These are phyloP conservation scores for Mobula hypostoma DNA, from an alignment of 2,113 vertebrate genomes.

Conservation along the genomic window DNA sequence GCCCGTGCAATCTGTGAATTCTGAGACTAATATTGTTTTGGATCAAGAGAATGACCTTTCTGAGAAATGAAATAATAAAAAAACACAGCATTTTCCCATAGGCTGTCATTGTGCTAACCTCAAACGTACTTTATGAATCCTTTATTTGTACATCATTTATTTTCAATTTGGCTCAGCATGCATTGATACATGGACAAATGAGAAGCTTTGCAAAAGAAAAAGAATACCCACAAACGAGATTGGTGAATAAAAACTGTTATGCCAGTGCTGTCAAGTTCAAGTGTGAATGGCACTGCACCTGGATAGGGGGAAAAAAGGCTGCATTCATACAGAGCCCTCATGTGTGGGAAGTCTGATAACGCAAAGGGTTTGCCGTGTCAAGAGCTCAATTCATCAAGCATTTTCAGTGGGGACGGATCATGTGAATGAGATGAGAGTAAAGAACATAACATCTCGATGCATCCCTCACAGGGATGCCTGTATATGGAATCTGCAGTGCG, in stretches of 20 bases:
- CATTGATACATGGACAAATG: conserved; percentile 53
- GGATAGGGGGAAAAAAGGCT: conserved; percentile 56
- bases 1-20: neutral
- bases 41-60: neutral
- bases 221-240: conserved; percentile 52
- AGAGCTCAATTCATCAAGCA: conserved; percentile 56
- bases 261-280: conserved; percentile 54
- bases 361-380: conserved; percentile 52
- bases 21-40: neutral
- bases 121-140: conserved; percentile 39
- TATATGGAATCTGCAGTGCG: conserved; percentile 48
- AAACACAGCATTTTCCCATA: conserved; percentile 41
- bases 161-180: conserved; percentile 53
- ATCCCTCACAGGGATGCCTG: conserved; percentile 41
- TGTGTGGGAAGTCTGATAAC: conserved; percentile 59
- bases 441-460: conserved; percentile 63
- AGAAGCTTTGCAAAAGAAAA: conserved; percentile 52
- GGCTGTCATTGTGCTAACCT: conserved; percentile 47
- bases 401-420: conserved; percentile 63
- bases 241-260: conserved; percentile 53
- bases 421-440: conserved; percentile 55
- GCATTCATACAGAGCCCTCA: conserved; percentile 59
- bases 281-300: conserved; percentile 69
- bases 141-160: conserved; percentile 50
- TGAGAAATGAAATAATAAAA: conserved; percentile 24